phyloP scores from a whole-genome alignment of 2,113 vertebrate species.

The Calyptommatus sinebrachiatus region DNA sequence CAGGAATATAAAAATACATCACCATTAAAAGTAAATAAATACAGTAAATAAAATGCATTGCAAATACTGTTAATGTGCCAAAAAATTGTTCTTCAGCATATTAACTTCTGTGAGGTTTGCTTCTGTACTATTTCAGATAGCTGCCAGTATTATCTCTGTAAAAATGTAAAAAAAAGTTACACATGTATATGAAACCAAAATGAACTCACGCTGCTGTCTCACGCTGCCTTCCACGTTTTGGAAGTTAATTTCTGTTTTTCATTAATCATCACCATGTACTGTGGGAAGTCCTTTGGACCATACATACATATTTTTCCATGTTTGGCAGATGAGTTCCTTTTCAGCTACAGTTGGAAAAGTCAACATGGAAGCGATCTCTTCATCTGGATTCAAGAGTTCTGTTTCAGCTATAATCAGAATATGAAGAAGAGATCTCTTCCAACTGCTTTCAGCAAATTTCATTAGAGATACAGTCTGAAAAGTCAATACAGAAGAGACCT shows the following conservation, averaged over 20 bases:
- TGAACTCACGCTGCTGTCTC: slow-evolving; percentile 48
- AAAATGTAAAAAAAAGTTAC: slow-evolving; percentile 56
- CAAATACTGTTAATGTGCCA: slow-evolving; percentile 60
- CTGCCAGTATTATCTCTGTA: slow-evolving; percentile 50
- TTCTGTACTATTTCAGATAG: slow-evolving; percentile 53
- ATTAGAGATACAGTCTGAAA: too few species aligned
- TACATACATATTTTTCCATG: slow-evolving; percentile 30
- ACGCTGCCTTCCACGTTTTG: slow-evolving; percentile 39
- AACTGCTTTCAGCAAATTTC: too few species aligned
- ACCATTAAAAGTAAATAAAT: slow-evolving; percentile 18
- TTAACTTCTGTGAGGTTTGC: slow-evolving; percentile 58
- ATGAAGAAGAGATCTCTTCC: too few species aligned
- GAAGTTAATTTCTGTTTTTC: background rate
- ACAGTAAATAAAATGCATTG: background rate
- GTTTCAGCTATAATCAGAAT: background rate
- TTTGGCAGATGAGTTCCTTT: slow-evolving; percentile 21
- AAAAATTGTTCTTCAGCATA: slow-evolving; percentile 62
- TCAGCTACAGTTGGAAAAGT: slow-evolving; percentile 4
- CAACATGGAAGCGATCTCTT: slow-evolving; percentile 14
- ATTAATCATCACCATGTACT: slow-evolving; percentile 18
- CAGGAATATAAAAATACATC: slow-evolving; percentile 23
- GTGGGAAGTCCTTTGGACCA: slow-evolving; percentile 37
- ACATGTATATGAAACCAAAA: slow-evolving; percentile 53
- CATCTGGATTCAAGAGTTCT: slow-evolving; percentile 33
- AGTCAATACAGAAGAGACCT: background rate